Evolutionary conservation across 2,888 invertebrate species (phyloP).

Genomic region (Sympetrum striolatum): DNA sequence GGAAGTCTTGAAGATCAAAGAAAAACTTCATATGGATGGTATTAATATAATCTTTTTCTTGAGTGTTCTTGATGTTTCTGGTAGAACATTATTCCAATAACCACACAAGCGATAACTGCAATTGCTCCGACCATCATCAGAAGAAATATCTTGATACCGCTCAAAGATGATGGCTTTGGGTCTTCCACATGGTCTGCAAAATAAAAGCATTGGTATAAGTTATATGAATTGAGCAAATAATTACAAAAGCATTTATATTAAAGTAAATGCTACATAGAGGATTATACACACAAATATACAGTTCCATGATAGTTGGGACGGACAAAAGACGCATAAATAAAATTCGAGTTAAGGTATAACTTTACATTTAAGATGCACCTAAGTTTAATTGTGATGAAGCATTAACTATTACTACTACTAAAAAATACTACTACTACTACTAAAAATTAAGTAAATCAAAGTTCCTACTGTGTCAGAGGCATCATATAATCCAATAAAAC

Average conservation of each 20-base stretch:
- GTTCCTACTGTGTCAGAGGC: too few species aligned
- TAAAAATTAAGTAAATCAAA: too few species aligned
- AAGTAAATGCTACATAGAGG: too few species aligned
- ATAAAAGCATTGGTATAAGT: not conserved
- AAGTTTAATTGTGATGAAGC: too few species aligned
- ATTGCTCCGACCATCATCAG: conserved; percentile 85
- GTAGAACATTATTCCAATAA: conserved; percentile 91
- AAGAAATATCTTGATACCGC: conserved; percentile 90
- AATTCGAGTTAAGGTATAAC: too few species aligned
- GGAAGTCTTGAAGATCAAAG: not conserved
- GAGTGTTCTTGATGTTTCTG: conserved; percentile 90
- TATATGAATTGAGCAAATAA: not conserved
- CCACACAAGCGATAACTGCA: conserved; percentile 80
- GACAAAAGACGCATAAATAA: too few species aligned
- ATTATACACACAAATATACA: too few species aligned
- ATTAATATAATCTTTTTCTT: conserved; percentile 82
- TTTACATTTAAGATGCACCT: too few species aligned
- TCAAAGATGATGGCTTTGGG: conserved; percentile 81
- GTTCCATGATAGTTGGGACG: too few species aligned
- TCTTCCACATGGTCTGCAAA: conserved; percentile 83
- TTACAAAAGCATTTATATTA: not conserved
- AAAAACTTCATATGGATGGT: not conserved
- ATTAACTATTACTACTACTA: too few species aligned
- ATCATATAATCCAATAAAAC: too few species aligned
- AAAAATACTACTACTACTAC: too few species aligned